phyloP scores from a whole-genome alignment of 2,113 vertebrate species.

The Chamaetylas fuelleborni region DNA sequence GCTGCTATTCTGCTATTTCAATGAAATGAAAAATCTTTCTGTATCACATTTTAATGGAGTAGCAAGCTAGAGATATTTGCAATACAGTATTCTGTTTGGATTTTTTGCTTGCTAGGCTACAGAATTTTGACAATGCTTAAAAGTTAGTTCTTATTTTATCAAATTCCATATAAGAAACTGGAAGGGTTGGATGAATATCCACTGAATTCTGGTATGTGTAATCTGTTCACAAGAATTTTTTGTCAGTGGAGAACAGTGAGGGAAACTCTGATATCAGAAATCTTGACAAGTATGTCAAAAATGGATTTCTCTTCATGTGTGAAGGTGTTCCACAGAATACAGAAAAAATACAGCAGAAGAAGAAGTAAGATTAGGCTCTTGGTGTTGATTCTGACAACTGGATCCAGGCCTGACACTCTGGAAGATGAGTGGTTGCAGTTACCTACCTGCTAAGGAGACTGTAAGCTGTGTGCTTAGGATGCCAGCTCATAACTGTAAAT shows the following conservation, averaged over 20 bases:
- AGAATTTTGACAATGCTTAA: neutral
- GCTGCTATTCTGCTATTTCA: neutral
- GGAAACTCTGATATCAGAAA: conserved; percentile 22
- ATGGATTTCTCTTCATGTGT: neutral
- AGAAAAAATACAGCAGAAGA: neutral
- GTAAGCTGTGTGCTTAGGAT: neutral
- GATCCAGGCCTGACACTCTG: neutral
- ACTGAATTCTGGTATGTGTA: neutral
- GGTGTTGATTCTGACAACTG: neutral
- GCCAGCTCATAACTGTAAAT: neutral
- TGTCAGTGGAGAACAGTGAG: neutral
- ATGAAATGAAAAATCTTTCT: neutral
- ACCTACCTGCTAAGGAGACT: neutral
- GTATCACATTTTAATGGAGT: neutral
- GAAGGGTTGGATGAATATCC: neutral
- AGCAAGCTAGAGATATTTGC: neutral
- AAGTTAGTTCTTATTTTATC: neutral
- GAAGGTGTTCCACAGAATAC: neutral
- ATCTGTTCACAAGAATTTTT: neutral
- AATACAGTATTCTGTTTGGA: neutral
- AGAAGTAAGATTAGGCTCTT: neutral
- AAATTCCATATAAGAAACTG: neutral
- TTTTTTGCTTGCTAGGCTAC: neutral
- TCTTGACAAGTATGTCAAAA: conserved; percentile 30
- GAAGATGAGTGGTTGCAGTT: neutral